Conservation (phyloP, 2,113 vertebrate species). For the Ageneiosus marmoratus region DNA sequence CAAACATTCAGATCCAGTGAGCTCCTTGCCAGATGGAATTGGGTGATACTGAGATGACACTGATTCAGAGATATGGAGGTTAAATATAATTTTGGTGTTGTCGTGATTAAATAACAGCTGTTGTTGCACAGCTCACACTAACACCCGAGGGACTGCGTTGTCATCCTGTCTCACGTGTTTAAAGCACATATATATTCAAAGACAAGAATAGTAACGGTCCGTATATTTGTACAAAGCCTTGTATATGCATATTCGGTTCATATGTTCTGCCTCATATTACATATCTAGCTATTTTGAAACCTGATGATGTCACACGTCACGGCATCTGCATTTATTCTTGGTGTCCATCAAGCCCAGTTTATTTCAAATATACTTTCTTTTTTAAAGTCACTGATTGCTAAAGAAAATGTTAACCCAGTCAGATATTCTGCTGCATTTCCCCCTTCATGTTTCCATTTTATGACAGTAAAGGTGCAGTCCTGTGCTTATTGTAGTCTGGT, state of each 20-base stretch:
- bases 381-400: not conserved
- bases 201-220: not conserved
- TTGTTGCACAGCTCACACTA: not conserved
- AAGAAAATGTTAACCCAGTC: not conserved
- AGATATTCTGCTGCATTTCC: not conserved
- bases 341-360: not conserved
- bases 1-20: not conserved
- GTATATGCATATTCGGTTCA: not conserved
- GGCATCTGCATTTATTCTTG: not conserved
- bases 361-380: not conserved
- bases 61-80: not conserved
- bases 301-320: not conserved
- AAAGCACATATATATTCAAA: not conserved
- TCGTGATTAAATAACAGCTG: not conserved
- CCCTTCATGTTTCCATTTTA: not conserved
- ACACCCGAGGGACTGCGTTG: not conserved
- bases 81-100: not conserved
- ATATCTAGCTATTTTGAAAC: no score
- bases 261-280: no score
- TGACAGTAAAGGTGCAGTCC: not conserved
- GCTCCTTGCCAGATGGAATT: not conserved
- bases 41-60: not conserved
- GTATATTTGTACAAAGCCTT: not conserved
- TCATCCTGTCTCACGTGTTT: no score
- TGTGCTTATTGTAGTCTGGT: constrained; percentile 8